Base-by-base conservation (phyloP, 2,113 vertebrate genomes). In the Atherinomorus stipes region DNA sequence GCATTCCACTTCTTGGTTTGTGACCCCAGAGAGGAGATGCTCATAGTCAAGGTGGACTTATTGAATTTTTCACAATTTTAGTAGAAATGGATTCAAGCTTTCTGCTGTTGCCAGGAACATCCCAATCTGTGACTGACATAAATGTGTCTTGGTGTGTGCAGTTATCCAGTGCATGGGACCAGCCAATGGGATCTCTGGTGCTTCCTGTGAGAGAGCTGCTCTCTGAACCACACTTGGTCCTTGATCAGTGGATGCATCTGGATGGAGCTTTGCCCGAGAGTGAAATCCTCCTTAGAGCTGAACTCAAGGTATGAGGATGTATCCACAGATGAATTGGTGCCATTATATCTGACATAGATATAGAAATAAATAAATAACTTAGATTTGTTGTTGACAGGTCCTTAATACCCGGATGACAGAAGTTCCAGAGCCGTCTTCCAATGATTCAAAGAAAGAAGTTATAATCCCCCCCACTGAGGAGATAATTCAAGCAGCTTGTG, bases 201-300 rank as follows among this genome's bases (percentile, higher is more conserved):
- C 52, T 98, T 69, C 93, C 95, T 25, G 85, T 96, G 23, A 89
- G 87, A 2, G 94, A 95, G 64, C 87, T 97, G 45, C 94, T 98
- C 13, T 84, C 78, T 16, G 74, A 92, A 7, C 93, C 95, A 8
- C 85, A 70, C 66, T 93, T 97, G 64, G 90, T 93, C 28, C 68
- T 96, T 78, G 96, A 98, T 73, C 85, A 65, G 22, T 97, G 96
- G 96, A 90, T 97, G 44, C 62, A 75, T 0, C 90, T 97, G 70
- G 88, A 76, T 49, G 93, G 89, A 53, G 93, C 93, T 4, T 89
- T 89, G n/a, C 82, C 94, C 11, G 80, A 87, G 72, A 94, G 93
- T 76, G 90, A 97, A 89, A 84, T 98, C 81, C 91, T 98, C 0
- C 93, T 97, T 74, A 94, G 95, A 76, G 94, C 90, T 11, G 94